These are phyloP conservation scores for Tipula confusa DNA, from an alignment of 2,888 invertebrate species.

Conservation along the genomic window DNA sequence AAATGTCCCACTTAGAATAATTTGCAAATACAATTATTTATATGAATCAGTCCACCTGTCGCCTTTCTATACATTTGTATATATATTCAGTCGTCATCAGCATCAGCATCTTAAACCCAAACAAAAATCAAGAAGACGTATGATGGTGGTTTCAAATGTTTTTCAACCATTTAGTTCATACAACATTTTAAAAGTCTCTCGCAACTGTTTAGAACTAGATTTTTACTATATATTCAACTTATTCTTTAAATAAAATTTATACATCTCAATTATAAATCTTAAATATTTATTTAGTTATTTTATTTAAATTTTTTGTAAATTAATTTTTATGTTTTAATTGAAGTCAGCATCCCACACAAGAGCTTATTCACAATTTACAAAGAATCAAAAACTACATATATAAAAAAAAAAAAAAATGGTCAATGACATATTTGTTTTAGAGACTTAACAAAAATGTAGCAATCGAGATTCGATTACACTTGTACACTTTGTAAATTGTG, in stretches of 20 bases:
- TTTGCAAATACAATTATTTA: neutral
- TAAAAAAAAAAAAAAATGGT: neutral
- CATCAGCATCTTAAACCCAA: neutral
- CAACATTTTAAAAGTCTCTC: neutral
- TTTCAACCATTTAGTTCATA: neutral
- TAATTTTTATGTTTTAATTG: neutral
- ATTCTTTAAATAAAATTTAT: neutral
- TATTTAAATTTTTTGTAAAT: no score
- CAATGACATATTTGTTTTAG: neutral
- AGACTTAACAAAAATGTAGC: neutral
- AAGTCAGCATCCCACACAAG: neutral
- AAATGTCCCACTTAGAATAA: neutral
- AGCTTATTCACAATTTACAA: neutral
- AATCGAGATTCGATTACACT: neutral
- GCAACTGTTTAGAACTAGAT: neutral
- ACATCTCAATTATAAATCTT: constrained; percentile 12
- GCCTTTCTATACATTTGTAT: neutral
- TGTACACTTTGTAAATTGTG: neutral
- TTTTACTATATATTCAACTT: no score
- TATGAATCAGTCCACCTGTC: constrained; percentile 21
- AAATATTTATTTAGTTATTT: neutral
- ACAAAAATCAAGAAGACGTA: neutral
- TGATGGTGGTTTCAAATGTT: neutral
- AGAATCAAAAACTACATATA: no score
- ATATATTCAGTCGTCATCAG: neutral